Percentiles rank a stretch among this genome's conserved stretches.
Evolutionary conservation across 2,797 vertebrate species (phyloP).

Genomic region (Rhodeus uyekii): DNA sequence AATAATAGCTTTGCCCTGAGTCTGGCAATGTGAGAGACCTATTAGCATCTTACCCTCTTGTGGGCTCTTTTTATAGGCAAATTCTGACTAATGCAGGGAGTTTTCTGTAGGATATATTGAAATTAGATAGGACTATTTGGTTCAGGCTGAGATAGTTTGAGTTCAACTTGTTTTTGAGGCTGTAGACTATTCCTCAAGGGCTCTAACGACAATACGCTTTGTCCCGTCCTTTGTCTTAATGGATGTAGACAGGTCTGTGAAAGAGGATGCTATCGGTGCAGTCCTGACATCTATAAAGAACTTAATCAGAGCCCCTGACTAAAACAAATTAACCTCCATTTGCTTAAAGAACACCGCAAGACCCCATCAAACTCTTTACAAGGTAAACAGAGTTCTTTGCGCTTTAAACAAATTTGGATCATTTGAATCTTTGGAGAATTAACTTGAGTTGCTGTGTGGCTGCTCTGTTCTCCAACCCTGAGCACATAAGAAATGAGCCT

Average conservation of each 20-base stretch:
- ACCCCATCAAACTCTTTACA: conserved; percentile 46
- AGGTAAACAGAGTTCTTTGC: conserved; percentile 41
- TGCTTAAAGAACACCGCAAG: conserved; percentile 34
- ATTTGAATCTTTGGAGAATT: conserved; percentile 52
- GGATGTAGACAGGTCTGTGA: conserved; percentile 31
- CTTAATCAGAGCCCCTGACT: conserved; percentile 44
- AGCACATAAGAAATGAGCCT: conserved; percentile 51
- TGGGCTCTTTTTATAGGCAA: conserved; percentile 19
- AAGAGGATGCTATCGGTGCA: conserved; percentile 37
- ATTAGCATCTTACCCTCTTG: neutral
- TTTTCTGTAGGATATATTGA: conserved; percentile 20
- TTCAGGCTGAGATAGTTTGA: conserved; percentile 20
- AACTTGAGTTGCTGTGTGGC: conserved; percentile 28
- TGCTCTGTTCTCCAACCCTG: conserved; percentile 38
- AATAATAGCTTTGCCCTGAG: neutral
- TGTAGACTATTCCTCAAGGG: conserved; percentile 5
- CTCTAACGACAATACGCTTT: conserved; percentile 8
- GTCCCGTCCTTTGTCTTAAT: conserved; percentile 29
- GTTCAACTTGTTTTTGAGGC: conserved; percentile 30
- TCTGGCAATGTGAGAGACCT: neutral
- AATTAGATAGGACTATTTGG: conserved; percentile 23
- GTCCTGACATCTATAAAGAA: conserved; percentile 19
- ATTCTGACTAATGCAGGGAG: neutral
- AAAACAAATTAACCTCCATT: conserved; percentile 48
- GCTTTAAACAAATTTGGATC: conserved; percentile 45